These are phyloP conservation scores for Eonycteris spelaea DNA, from an alignment of 2,113 vertebrate species.

Conservation along the genomic window DNA sequence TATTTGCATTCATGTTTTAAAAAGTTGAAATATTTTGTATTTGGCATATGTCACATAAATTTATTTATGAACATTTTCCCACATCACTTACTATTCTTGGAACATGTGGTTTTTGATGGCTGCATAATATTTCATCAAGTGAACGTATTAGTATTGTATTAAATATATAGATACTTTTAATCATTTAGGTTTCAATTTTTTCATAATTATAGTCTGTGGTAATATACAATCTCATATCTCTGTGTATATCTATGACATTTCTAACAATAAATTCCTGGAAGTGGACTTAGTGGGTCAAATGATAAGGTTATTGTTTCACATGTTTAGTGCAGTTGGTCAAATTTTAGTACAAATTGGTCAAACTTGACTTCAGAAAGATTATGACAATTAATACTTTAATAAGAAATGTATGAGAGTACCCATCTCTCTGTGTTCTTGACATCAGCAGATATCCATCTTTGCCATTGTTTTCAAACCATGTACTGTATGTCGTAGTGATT, in stretches of 20 bases:
- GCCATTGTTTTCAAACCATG: neutral
- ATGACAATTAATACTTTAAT: neutral
- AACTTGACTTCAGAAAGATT: neutral
- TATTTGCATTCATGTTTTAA: neutral
- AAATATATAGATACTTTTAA: neutral
- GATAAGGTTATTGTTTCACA: neutral
- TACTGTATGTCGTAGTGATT: neutral
- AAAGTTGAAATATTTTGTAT: neutral
- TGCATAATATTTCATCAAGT: conserved; percentile 14
- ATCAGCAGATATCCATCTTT: neutral
- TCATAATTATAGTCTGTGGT: neutral
- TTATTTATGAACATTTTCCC: neutral
- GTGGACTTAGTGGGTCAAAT: neutral
- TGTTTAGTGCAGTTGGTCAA: neutral
- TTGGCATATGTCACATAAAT: neutral
- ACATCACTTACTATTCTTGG: neutral
- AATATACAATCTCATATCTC: neutral
- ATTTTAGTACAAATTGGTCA: neutral
- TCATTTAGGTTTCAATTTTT: neutral
- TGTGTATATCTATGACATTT: neutral
- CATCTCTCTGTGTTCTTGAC: neutral
- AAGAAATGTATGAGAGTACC: neutral
- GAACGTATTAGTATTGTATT: neutral
- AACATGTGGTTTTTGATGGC: neutral
- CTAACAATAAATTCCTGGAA: neutral